Evolutionary conservation across 2,797 vertebrate species (phyloP).

Genomic region (Callimico goeldii): DNA sequence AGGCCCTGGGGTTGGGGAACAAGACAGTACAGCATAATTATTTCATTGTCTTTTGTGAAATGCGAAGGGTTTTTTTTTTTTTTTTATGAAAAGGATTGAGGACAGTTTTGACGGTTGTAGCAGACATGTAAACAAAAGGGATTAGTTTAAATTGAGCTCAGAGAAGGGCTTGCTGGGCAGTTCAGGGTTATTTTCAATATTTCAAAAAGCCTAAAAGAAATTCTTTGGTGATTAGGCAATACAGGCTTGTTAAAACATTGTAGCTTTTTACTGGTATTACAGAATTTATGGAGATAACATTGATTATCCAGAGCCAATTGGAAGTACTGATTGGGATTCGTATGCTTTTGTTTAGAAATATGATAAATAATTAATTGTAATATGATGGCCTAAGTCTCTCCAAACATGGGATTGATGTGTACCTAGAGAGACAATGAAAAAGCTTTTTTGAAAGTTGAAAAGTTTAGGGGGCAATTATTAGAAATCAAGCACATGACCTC

Average conservation of each 20-base stretch:
- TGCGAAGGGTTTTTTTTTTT: not conserved
- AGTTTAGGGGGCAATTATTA: not conserved
- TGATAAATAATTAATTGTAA: conserved; percentile 11
- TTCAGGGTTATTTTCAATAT: conserved; percentile 10
- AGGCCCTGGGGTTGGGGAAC: not conserved
- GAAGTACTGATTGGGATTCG: not conserved
- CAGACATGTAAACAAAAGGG: not conserved
- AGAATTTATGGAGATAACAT: not conserved
- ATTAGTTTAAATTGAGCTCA: conserved; percentile 14
- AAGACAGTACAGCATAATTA: not conserved
- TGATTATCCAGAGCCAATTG: not conserved
- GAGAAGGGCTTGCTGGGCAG: not conserved
- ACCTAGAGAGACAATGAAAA: not conserved
- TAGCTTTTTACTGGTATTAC: not conserved
- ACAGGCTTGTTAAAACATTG: not conserved
- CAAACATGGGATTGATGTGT: conserved; percentile 20
- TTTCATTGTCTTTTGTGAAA: conserved; percentile 22
- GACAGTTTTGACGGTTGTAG: not conserved
- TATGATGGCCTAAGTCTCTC: not conserved
- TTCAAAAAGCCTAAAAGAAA: conserved; percentile 32
- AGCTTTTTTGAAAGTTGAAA: conserved; percentile 12
- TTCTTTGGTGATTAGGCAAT: conserved; percentile 16
- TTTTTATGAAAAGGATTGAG: not conserved
- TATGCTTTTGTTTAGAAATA: conserved; percentile 46
- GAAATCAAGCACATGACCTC: not conserved